Percentiles rank a stretch among this genome's conserved stretches.
phyloP scores from a whole-genome alignment of 2,797 vertebrate species.

The Otolemur crassicaudatus region DNA sequence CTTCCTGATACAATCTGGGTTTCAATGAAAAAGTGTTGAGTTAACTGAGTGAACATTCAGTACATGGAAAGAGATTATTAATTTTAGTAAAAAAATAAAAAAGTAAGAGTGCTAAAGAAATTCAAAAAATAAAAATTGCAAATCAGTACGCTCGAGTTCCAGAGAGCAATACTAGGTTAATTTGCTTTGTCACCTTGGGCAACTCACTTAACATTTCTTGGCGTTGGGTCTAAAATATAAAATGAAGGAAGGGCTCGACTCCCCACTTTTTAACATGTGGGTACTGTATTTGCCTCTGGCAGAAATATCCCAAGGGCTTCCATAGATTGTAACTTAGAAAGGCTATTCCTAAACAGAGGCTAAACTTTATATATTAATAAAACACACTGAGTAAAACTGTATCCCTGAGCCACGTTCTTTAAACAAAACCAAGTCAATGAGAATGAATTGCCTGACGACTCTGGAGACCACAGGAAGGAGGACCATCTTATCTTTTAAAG shows the following conservation, averaged over 20 bases:
- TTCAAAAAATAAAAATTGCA: slow-evolving; percentile 13
- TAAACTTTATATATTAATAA: background rate
- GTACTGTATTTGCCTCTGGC: background rate
- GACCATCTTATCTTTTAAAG: background rate
- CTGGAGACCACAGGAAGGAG: background rate
- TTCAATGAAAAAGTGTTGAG: background rate
- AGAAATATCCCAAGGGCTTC: background rate
- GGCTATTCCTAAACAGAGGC: background rate
- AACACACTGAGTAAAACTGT: background rate
- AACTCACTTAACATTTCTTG: background rate
- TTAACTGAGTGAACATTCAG: slow-evolving; percentile 1
- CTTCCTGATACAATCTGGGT: background rate
- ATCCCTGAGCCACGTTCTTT: background rate
- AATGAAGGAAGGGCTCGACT: background rate
- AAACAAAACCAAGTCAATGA: background rate
- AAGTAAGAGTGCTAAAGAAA: slow-evolving; percentile 7
- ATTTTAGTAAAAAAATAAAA: background rate
- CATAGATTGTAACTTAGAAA: background rate
- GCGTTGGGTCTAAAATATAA: background rate
- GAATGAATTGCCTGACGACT: background rate
- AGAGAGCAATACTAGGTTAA: background rate
- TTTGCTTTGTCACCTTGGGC: background rate
- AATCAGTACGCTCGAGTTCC: background rate
- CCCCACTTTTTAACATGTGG: background rate
- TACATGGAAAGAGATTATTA: background rate